Evolutionary conservation across 2,888 invertebrate genomes (phyloP).

Genomic region (Oscheius sp.): DNA sequence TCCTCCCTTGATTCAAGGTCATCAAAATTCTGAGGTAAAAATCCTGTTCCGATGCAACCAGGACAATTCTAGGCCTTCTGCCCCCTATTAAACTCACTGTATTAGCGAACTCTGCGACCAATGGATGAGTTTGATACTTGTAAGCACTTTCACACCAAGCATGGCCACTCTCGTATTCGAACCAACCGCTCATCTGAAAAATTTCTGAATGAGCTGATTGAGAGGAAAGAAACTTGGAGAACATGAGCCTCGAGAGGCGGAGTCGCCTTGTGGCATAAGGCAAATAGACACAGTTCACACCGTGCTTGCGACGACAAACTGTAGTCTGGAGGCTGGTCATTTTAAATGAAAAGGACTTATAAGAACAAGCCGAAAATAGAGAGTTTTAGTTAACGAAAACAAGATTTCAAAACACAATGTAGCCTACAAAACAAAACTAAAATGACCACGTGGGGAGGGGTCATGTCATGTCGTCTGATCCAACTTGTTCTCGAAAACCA

Average conservation of each 20-base stretch:
- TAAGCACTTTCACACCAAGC: slow-evolving; percentile 68
- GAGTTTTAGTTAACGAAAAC: neutral
- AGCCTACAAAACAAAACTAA: neutral
- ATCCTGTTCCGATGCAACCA: neutral
- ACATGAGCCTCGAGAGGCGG: neutral
- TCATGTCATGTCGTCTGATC: too few relatives aligned
- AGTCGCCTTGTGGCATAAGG: neutral
- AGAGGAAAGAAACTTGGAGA: neutral
- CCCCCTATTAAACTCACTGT: slow-evolving; percentile 52
- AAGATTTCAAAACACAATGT: neutral
- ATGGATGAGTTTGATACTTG: slow-evolving; percentile 66
- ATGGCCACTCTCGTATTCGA: slow-evolving; percentile 66
- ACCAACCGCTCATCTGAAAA: slow-evolving; percentile 44
- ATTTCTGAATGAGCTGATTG: too few relatives aligned
- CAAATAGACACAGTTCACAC: slow-evolving; percentile 20
- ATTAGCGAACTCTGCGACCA: slow-evolving; percentile 67
- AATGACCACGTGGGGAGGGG: too few relatives aligned
- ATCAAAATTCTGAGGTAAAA: neutral
- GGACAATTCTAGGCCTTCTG: neutral
- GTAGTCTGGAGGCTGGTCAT: neutral
- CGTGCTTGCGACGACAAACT: too few relatives aligned
- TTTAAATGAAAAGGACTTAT: neutral
- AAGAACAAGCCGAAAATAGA: neutral
- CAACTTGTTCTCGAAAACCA: too few relatives aligned
- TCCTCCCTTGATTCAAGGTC: neutral